Conservation (phyloP, 1,140 invertebrate genomes). For the Drosophila subobscura region DNA sequence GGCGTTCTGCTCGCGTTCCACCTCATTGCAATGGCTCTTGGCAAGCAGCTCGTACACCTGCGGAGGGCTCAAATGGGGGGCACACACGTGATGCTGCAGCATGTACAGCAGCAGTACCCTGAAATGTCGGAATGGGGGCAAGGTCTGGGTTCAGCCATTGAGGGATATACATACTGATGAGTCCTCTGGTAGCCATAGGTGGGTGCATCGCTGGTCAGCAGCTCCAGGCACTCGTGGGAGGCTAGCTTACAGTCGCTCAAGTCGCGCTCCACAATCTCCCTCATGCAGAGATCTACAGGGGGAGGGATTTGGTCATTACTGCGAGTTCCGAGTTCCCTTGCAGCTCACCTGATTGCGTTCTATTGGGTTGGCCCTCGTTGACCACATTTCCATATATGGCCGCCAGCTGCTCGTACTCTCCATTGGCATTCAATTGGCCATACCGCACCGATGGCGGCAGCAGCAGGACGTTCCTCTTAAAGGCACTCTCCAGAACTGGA, state of each 20-base stretch:
- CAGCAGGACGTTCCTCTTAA: slow-evolving; percentile 62
- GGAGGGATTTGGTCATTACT: background rate
- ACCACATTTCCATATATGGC: slow-evolving; percentile 53
- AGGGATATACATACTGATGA: slow-evolving; percentile 64
- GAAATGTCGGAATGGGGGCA: background rate
- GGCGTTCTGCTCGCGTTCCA: slow-evolving; percentile 69
- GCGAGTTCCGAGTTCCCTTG: background rate
- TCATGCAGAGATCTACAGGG: slow-evolving; percentile 51
- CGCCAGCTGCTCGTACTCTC: slow-evolving; percentile 64
- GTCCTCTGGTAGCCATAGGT: slow-evolving; percentile 74
- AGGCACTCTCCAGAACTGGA: slow-evolving; percentile 56
- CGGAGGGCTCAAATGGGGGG: slow-evolving; percentile 44
- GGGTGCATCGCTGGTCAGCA: slow-evolving; percentile 54
- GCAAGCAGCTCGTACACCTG: slow-evolving; percentile 64
- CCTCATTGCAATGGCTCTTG: slow-evolving; percentile 61
- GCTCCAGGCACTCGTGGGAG: slow-evolving; percentile 38
- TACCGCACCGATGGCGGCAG: slow-evolving; percentile 43
- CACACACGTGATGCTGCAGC: slow-evolving; percentile 71
- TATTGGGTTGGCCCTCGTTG: slow-evolving; percentile 52
- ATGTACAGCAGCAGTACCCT: slow-evolving; percentile 74
- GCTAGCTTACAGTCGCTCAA: slow-evolving; percentile 38
- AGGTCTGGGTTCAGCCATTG: too few species aligned
- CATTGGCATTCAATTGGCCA: slow-evolving; percentile 60
- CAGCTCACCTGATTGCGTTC: slow-evolving; percentile 57
- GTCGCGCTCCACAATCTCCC: slow-evolving; percentile 48